A percentile compares a stretch with the other conserved stretches of the same genome.
Conservation (phyloP, 2,888 invertebrate species). For the Scaptomyza reducta region DNA sequence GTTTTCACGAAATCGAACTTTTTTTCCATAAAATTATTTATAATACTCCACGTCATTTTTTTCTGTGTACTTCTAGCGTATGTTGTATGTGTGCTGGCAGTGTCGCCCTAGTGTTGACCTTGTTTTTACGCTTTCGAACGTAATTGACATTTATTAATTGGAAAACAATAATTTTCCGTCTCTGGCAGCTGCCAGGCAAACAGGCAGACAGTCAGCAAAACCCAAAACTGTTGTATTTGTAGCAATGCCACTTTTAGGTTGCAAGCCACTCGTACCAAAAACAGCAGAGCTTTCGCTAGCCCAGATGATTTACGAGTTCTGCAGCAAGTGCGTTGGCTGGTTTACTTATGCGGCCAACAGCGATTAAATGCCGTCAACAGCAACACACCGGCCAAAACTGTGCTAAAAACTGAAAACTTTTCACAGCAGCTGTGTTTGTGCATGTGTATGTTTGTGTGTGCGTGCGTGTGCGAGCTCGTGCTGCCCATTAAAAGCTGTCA, state of each 20-base stretch:
- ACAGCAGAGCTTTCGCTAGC: conserved; percentile 31
- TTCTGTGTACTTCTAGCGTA: conserved; percentile 29
- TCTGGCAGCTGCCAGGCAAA: conserved; percentile 53
- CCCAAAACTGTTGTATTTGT: conserved; percentile 8
- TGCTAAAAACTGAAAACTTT: conserved; percentile 58
- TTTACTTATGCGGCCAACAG: conserved; percentile 53
- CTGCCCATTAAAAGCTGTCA: conserved; percentile 74
- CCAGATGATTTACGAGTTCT: conserved; percentile 47
- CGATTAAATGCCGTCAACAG: conserved; percentile 72
- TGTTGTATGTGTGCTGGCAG: conserved; percentile 5
- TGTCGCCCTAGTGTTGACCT: conserved; percentile 35
- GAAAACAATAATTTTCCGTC: conserved; percentile 74
- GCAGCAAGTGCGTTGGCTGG: conserved; percentile 39
- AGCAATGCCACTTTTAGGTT: conserved; percentile 27
- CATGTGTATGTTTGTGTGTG: neutral
- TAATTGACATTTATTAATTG: conserved; percentile 80
- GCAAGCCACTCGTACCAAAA: conserved; percentile 25
- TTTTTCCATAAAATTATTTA: too few species aligned
- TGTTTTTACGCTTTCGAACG: conserved; percentile 59
- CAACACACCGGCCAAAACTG: conserved; percentile 29
- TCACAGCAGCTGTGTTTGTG: conserved; percentile 38
- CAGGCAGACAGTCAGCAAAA: neutral
- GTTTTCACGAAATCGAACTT: too few species aligned
- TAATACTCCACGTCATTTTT: neutral
- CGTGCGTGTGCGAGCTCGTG: conserved; percentile 10